These are phyloP conservation scores for Amblyopsis hoosieri DNA, from an alignment of 2,797 vertebrate species.

Conservation along the genomic window DNA sequence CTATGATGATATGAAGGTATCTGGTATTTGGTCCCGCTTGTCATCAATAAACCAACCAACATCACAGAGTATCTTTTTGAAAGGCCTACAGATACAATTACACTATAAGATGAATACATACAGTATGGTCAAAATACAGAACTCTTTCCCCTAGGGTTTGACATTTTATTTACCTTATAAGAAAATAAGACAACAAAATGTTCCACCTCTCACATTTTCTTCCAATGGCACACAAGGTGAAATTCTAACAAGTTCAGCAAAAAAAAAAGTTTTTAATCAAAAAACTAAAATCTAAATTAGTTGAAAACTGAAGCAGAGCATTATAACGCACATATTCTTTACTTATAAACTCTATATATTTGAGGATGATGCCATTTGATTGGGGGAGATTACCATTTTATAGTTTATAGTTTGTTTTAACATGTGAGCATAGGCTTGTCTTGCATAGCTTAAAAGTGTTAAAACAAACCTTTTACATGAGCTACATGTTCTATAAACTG, in stretches of 20 bases:
- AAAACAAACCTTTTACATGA: constrained; percentile 58
- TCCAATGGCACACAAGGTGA: constrained; percentile 83
- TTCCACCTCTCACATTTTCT: constrained; percentile 73
- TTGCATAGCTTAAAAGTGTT: constrained; percentile 82
- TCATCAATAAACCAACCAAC: no score
- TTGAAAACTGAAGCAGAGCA: constrained; percentile 43
- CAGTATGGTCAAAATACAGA: constrained; percentile 3
- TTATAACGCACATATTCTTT: constrained; percentile 52
- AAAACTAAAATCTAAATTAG: constrained; percentile 23
- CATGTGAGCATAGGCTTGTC: constrained; percentile 63
- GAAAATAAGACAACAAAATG: constrained; percentile 82
- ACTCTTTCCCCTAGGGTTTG: constrained; percentile 64
- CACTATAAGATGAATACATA: not conserved
- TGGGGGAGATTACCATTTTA: constrained; percentile 41
- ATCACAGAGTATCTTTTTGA: no score
- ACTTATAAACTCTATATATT: constrained; percentile 45
- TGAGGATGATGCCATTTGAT: constrained; percentile 35
- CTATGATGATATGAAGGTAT: no score
- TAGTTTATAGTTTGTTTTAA: constrained; percentile 50
- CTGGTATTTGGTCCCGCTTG: no score
- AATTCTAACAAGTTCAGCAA: constrained; percentile 73
- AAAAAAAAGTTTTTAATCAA: constrained; percentile 32
- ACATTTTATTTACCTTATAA: constrained; percentile 79
- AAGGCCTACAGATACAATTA: no score
- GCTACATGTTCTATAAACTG: constrained; percentile 69